These are phyloP conservation scores for Carassius auratus DNA, from an alignment of 2,113 vertebrate genomes.

Conservation along the genomic window DNA sequence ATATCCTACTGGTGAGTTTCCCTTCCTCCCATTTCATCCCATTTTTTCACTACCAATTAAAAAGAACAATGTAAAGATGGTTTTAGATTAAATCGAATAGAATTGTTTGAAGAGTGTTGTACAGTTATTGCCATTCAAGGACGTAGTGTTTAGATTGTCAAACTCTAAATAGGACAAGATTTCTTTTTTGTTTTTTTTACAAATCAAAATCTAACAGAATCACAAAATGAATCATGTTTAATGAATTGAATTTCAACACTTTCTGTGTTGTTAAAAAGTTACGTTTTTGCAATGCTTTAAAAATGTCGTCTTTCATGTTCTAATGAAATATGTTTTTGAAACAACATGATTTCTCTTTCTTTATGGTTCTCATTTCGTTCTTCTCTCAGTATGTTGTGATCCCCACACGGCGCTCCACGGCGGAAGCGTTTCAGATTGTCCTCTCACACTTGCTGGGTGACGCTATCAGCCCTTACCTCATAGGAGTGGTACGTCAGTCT, in stretches of 20 bases:
- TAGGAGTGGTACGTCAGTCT: constrained; percentile 79
- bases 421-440: constrained; percentile 88
- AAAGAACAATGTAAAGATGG: neutral
- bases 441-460: constrained; percentile 87
- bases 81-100: neutral
- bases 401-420: constrained; percentile 84
- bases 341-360: neutral
- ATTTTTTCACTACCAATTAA: neutral
- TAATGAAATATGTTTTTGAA: neutral
- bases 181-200: too few species aligned
- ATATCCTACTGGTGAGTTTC: constrained; percentile 85
- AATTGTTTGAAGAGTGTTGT: neutral
- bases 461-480: constrained; percentile 87
- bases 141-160: neutral
- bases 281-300: neutral
- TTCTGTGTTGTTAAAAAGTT: too few species aligned
- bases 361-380: neutral
- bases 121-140: neutral
- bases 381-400: constrained; percentile 85
- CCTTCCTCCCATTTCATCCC: neutral
- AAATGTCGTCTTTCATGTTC: neutral
- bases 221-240: neutral
- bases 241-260: too few species aligned
- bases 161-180: neutral
- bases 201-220: too few species aligned